Evolutionary conservation across 2,888 invertebrate species (phyloP).

Genomic region (Clanis bilineata): DNA sequence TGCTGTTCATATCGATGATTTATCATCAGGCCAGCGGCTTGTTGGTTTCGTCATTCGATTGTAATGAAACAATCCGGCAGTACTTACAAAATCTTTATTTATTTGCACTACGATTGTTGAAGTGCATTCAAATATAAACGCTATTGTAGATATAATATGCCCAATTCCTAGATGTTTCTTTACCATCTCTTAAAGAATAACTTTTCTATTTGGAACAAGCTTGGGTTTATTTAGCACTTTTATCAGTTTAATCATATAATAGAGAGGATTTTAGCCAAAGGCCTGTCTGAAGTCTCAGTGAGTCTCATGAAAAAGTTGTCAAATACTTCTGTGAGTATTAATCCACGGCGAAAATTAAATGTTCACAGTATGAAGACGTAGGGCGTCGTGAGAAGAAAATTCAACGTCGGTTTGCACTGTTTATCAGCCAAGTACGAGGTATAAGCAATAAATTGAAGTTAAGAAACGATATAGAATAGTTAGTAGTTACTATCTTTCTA

Average conservation of each 20-base stretch:
- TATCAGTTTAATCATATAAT: background rate
- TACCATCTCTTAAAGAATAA: background rate
- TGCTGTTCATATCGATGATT: too few species aligned
- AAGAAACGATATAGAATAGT: too few species aligned
- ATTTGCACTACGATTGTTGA: background rate
- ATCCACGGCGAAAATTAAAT: conserved; percentile 9
- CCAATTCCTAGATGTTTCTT: background rate
- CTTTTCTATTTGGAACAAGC: background rate
- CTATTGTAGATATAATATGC: background rate
- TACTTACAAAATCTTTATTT: background rate
- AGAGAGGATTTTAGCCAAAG: background rate
- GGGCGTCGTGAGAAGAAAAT: background rate
- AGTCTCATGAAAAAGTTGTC: background rate
- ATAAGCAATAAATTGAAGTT: background rate
- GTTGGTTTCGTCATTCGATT: too few species aligned
- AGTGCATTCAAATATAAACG: background rate
- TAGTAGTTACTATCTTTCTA: background rate
- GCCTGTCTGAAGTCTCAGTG: background rate
- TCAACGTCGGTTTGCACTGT: background rate
- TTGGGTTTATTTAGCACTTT: background rate
- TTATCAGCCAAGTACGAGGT: background rate
- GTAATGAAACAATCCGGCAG: too few species aligned
- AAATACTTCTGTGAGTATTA: background rate
- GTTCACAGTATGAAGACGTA: background rate
- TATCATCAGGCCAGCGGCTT: too few species aligned